Conservation (phyloP, 2,113 vertebrate genomes). For the rabbit (Oryctolagus cuniculus) region mOryCun1.1 NC_091433.1:105043501-105044000, state of each 20-base stretch:
- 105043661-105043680: too few species aligned
- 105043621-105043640: accelerated
- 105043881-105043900: not conserved
- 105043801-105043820: not conserved
- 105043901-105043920: not conserved
- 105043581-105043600: not conserved
- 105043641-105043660: not conserved
- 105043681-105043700: not conserved
- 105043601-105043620: too few species aligned
- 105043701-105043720: not conserved
- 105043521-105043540: not conserved
- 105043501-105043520: accelerated
- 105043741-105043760: not conserved
- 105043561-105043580: not conserved
- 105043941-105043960: not conserved
- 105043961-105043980: not conserved
- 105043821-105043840: not conserved
- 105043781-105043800: not conserved
- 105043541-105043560: not conserved
- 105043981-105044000: not conserved
- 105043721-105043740: not conserved
- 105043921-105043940: not conserved
- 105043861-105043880: too few species aligned
- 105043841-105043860: not conserved
- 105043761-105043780: too few species aligned